Evolutionary conservation across 1,140 invertebrate genomes (phyloP), one percentile per base, ranked within the genome.

Genomic region (Chionoecetes opilio): DNA sequence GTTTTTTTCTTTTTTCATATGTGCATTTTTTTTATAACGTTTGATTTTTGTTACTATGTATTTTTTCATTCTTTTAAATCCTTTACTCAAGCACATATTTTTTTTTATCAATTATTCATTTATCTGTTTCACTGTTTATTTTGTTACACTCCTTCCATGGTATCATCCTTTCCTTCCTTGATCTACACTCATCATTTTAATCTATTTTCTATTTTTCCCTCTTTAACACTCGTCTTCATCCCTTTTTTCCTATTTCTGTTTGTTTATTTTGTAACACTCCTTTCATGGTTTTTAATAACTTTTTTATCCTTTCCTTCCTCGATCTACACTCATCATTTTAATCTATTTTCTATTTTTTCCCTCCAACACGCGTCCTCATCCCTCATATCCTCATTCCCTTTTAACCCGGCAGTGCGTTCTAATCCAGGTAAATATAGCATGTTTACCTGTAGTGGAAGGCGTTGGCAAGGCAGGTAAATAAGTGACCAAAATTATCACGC

Each of bases 261-360:
- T 84, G 29, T 92, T 35, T 92, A 29, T 92, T 34, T 92, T 82
- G 32, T 31, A n/a, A 53, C 46, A 53, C 37, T 35, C 63, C 38
- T 92, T 46, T 53, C 37, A 29, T 21, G 46, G 9, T 91, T n/a
- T 53, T n/a, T 63, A n/a, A n/a, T 31, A 63, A 6, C 29, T 14
- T 75, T n/a, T 63, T 32, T 37, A 11, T 92, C 26, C n/a, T n/a
- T 84, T 41, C 38, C 21, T 84, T 41, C 9, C 11, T 38, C 31
- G 8, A 6, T 6, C 11, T 37, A 0, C 31, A 32, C 35, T n/a
- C 17, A 41, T 87, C 86, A 87, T 9, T 37, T 37, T 87, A 31
- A 35, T 35, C 1, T 46, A 41, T 91, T 32, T 32, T 41, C 84
- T 82, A 31, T 14, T 31, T 82, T 82, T 31, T 31, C 75, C 14